Evolutionary conservation across 2,888 invertebrate species (phyloP).

Genomic region (Hesperia comma): DNA sequence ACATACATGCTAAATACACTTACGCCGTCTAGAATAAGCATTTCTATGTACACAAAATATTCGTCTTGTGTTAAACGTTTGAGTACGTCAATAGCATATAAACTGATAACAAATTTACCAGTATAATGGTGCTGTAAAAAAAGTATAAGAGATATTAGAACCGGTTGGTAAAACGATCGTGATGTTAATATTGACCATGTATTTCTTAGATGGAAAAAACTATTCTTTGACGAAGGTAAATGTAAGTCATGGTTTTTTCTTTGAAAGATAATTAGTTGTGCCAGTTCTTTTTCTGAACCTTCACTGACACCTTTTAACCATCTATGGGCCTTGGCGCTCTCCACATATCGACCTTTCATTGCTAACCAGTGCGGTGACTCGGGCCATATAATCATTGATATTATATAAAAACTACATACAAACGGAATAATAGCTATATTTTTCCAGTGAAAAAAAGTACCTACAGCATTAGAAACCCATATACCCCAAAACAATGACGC

Average conservation of each 20-base stretch:
- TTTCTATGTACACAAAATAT: slow-evolving; percentile 41
- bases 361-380: slow-evolving; percentile 45
- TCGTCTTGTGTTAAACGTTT: slow-evolving; percentile 43
- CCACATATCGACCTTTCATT: slow-evolving; percentile 39
- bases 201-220: neutral
- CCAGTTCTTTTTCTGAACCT: slow-evolving; percentile 40
- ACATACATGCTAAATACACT: slow-evolving; percentile 55
- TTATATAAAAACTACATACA: slow-evolving; percentile 36
- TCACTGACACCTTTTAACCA: slow-evolving; percentile 41
- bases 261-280: neutral
- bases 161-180: neutral
- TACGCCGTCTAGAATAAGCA: slow-evolving; percentile 45
- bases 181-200: neutral
- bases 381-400: slow-evolving; percentile 39
- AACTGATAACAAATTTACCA: slow-evolving; percentile 41
- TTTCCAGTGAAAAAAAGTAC: slow-evolving; percentile 44
- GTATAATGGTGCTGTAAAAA: slow-evolving; percentile 38
- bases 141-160: neutral
- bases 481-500: slow-evolving; percentile 52
- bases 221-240: neutral
- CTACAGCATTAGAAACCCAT: slow-evolving; percentile 47
- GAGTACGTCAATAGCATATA: slow-evolving; percentile 45
- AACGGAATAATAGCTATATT: slow-evolving; percentile 39
- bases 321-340: slow-evolving; percentile 38
- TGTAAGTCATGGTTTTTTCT: neutral